These are phyloP conservation scores for Protosalanx chinensis DNA, from an alignment of 2,797 vertebrate species.

Conservation along the genomic window DNA sequence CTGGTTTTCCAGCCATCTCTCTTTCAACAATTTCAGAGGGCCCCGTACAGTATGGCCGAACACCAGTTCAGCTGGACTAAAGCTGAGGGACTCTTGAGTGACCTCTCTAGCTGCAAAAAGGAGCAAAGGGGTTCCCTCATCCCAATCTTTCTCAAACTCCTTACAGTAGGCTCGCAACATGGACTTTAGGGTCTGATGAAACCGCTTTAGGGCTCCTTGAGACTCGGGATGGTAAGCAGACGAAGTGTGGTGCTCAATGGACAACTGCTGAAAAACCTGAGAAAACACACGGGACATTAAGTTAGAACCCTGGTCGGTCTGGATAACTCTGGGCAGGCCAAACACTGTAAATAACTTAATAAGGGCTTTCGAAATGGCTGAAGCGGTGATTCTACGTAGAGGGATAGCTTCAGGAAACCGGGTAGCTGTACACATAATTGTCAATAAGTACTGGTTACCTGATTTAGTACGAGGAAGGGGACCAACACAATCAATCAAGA, in stretches of 20 bases:
- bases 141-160: not conserved
- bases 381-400: too few relatives aligned
- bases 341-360: too few relatives aligned
- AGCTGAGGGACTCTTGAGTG: conserved; percentile 1
- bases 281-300: not conserved
- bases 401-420: not conserved
- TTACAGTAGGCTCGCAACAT: not conserved
- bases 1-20: not conserved
- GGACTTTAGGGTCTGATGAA: conserved; percentile 2
- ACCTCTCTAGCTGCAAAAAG: not conserved
- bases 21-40: conserved; percentile 11
- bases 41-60: conserved; percentile 9
- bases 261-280: not conserved
- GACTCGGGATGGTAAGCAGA: not conserved
- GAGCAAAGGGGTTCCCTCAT: not conserved
- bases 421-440: not conserved
- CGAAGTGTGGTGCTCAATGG: not conserved
- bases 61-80: conserved; percentile 15
- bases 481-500: conserved; percentile 8
- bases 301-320: not conserved
- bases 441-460: not conserved
- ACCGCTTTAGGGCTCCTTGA: not conserved
- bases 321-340: not conserved
- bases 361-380: too few relatives aligned
- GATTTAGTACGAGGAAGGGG: not conserved